A percentile compares a stretch with the other conserved stretches of the same genome.
Evolutionary conservation across 2,888 invertebrate genomes (phyloP).

Genomic region (Watsonalla cultraria): DNA sequence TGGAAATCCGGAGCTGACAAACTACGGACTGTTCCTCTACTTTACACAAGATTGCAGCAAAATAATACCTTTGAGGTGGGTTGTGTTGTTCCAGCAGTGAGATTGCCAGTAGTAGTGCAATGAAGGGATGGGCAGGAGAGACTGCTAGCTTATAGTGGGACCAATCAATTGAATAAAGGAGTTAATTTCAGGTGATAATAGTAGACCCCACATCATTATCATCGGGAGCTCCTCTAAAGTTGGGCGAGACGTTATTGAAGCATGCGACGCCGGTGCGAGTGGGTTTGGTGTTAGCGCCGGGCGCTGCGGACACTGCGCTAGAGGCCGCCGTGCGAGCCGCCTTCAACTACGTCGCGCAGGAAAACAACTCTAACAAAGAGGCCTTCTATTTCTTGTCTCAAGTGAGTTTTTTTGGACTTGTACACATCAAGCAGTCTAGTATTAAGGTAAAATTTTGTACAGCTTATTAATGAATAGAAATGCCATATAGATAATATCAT

Average conservation of each 20-base stretch:
- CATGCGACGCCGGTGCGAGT: slow-evolving; percentile 95
- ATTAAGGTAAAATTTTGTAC: too few species aligned
- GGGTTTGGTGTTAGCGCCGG: slow-evolving; percentile 89
- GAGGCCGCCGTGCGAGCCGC: slow-evolving; percentile 92
- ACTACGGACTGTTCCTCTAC: background rate
- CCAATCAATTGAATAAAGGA: background rate
- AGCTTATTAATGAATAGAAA: too few species aligned
- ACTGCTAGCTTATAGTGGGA: too few species aligned
- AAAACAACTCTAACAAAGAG: slow-evolving; percentile 83
- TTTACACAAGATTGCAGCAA: background rate
- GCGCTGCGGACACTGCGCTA: slow-evolving; percentile 81
- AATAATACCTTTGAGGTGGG: background rate
- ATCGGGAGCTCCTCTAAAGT: slow-evolving; percentile 86
- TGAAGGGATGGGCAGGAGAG: too few species aligned
- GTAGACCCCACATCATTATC: slow-evolving; percentile 88
- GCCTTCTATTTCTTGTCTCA: slow-evolving; percentile 93
- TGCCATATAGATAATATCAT: too few species aligned
- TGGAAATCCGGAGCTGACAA: too few species aligned
- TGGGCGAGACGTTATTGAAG: slow-evolving; percentile 93
- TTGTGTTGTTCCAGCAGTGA: too few species aligned
- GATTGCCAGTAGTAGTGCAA: too few species aligned
- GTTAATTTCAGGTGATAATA: slow-evolving; percentile 82
- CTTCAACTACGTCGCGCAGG: slow-evolving; percentile 92
- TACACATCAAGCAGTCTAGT: too few species aligned
- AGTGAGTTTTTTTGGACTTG: slow-evolving; percentile 62